phyloP scores from a whole-genome alignment of 2,797 vertebrate species.

The Myotis pilosus region DNA sequence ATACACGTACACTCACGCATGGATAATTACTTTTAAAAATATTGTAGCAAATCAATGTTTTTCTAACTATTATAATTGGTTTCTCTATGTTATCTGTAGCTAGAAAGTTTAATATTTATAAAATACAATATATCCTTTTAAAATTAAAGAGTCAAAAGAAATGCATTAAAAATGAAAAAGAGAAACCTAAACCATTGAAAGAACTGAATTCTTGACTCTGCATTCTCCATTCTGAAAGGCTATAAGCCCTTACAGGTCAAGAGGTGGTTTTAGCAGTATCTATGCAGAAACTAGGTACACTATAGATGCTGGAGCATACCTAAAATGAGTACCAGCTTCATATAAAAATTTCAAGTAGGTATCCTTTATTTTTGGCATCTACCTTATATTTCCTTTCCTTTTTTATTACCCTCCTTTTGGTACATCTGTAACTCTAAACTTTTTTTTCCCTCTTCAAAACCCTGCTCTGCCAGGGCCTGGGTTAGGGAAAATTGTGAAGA shows the following conservation, averaged over 20 bases:
- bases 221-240: not conserved
- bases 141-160: not conserved
- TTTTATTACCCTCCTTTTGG: not conserved
- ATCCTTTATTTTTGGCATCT: not conserved
- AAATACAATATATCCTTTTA: not conserved
- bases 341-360: not conserved
- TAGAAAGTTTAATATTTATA: conserved; percentile 8
- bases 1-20: not conserved
- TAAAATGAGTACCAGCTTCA: not conserved
- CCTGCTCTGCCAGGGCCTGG: not conserved
- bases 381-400: not conserved
- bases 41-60: not conserved
- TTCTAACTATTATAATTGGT: not conserved
- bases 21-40: not conserved
- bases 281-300: not conserved
- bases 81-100: not conserved
- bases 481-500: not conserved
- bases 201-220: not conserved
- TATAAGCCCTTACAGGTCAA: not conserved
- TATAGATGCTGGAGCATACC: not conserved
- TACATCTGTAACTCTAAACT: not conserved
- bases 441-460: not conserved
- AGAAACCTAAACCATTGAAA: not conserved
- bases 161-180: not conserved
- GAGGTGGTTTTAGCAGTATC: not conserved